Conservation (phyloP, 2,113 vertebrate genomes). For the Uria lomvia region DNA sequence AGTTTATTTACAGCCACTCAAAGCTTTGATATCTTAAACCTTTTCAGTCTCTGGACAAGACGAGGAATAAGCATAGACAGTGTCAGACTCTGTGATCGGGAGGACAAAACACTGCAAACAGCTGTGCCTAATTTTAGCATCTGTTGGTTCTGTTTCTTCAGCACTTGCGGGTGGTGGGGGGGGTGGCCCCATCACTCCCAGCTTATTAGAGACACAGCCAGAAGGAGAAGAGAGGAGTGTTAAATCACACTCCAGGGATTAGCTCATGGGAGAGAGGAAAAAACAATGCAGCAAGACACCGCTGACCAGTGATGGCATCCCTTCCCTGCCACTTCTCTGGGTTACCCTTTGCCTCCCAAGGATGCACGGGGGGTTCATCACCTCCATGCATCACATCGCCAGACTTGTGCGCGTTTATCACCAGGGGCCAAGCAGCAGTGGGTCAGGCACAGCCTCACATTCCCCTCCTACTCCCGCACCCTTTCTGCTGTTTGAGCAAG, state of each 20-base stretch:
- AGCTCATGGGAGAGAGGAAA: background rate
- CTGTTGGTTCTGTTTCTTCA: conserved; percentile 38
- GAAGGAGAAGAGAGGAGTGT: background rate
- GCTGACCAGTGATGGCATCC: accelerated
- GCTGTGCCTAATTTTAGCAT: conserved; percentile 43
- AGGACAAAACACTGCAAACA: conserved; percentile 52
- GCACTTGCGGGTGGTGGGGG: background rate
- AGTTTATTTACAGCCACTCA: conserved; percentile 39
- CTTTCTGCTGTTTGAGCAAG: background rate
- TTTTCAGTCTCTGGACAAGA: conserved; percentile 42
- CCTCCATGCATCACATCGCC: accelerated
- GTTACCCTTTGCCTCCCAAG: accelerated
- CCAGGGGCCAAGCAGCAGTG: accelerated
- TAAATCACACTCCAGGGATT: background rate
- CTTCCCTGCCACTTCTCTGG: background rate
- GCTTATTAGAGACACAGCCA: conserved; percentile 23
- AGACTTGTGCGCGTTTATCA: accelerated
- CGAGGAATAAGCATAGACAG: conserved; percentile 34
- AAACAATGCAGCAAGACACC: background rate
- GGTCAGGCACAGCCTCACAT: background rate
- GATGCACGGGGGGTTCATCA: accelerated
- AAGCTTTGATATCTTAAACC: conserved; percentile 39
- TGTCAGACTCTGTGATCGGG: background rate
- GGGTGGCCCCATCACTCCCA: background rate
- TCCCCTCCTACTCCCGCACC: background rate